phyloP scores from a whole-genome alignment of 2,113 vertebrate species.

The Dasyornis broadbenti region DNA sequence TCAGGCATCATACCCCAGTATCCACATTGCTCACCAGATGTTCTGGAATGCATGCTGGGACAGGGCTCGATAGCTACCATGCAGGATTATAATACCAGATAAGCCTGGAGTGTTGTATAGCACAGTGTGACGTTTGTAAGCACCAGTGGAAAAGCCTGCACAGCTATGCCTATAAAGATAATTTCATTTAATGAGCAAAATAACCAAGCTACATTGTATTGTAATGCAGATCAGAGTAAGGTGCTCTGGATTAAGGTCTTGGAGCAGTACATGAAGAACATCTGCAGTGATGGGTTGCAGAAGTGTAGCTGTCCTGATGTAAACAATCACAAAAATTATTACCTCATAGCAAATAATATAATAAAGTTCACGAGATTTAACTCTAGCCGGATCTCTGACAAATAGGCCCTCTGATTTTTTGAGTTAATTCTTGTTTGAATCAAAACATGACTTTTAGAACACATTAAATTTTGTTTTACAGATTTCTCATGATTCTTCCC shows the following conservation, averaged over 20 bases:
- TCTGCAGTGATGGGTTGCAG: not conserved
- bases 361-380: not conserved
- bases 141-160: not conserved
- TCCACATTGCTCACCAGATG: not conserved
- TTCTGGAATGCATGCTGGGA: not conserved
- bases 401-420: not conserved
- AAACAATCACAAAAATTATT: not conserved
- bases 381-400: not conserved
- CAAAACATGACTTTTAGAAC: not conserved
- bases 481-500: not conserved
- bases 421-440: not conserved
- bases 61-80: fast-evolving
- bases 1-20: not conserved
- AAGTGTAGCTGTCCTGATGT: not conserved
- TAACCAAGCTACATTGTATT: not conserved
- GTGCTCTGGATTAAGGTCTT: not conserved
- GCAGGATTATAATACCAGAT: not conserved
- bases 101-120: not conserved
- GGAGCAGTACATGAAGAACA: not conserved
- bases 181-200: not conserved
- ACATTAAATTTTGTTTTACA: not conserved
- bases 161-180: not conserved
- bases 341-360: not conserved
- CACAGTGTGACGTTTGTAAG: not conserved
- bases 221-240: not conserved